Percentiles rank a stretch among this genome's conserved stretches.
Conservation (phyloP, 2,888 invertebrate genomes). For the Drosophila longiperda region DNA sequence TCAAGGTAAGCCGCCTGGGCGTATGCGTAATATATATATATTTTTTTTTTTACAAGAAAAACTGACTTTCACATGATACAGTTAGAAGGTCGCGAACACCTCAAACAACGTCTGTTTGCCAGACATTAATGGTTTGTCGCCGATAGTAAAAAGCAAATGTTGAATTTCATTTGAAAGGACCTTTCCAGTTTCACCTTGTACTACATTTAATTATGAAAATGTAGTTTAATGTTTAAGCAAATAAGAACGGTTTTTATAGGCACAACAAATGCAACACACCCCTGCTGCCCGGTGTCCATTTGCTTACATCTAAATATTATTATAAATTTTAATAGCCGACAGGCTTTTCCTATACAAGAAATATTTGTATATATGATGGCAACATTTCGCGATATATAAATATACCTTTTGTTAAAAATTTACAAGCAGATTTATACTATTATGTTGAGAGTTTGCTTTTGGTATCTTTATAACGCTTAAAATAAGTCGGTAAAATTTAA, state of each 20-base stretch:
- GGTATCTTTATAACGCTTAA: not conserved
- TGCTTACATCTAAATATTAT: not conserved
- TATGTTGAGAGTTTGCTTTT: not conserved
- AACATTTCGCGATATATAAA: not conserved
- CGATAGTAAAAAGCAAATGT: not conserved
- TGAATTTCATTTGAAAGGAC: not conserved
- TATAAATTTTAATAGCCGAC: not conserved
- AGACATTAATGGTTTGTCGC: not conserved
- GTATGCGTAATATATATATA: constrained; percentile 57
- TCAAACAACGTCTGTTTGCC: not conserved
- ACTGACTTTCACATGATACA: not conserved
- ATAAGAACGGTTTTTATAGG: not conserved
- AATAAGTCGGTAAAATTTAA: no score
- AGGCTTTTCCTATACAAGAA: not conserved
- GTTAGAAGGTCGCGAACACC: not conserved
- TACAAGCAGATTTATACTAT: not conserved
- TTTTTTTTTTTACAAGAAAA: constrained; percentile 8
- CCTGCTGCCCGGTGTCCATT: not conserved
- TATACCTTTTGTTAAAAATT: not conserved
- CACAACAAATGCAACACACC: not conserved
- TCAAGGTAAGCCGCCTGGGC: constrained; percentile 63
- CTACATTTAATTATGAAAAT: not conserved
- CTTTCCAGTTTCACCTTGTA: not conserved
- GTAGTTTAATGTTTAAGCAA: not conserved
- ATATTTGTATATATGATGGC: not conserved